Evolutionary conservation across 1,140 invertebrate species (phyloP), one percentile per base, ranked within the genome.

Genomic region (Riptortus pedestris): DNA sequence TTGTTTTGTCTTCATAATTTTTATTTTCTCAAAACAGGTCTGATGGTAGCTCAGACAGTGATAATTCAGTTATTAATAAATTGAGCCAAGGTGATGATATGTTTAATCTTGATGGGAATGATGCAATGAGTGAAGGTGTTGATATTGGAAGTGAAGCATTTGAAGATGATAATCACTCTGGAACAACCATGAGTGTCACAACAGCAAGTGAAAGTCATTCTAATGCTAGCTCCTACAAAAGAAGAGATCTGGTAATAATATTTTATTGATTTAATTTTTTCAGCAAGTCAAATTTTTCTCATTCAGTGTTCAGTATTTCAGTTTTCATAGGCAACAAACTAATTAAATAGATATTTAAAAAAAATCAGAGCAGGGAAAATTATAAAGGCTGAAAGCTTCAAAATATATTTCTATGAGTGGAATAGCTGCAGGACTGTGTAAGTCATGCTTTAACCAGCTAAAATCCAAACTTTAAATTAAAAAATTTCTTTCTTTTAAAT

Each of bases 141-240:
- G 92, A 94, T 73, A 82, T 91, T 24, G 93, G 90, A 7, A 85
- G 84, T 43, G 92, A 95, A 73, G 86, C 90, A 14, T 79, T 88
- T 24, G 90, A 93, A 73, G 87, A 79, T 48, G 76, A 80, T 71
- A 67, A 66, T 33, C 47, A 63, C 7, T 66, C 69, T 22, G 68
- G 68, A 27, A 68, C 69, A 29, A 71, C 80, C 62, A 66, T 83
- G 59, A 80, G 80, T 64, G 63, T 82, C 55, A 81, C 84, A 11
- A 83, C 88, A 0, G 85, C 87, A 16, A 91, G 87, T 70, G 88
- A 90, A 71, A 91, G 90, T 70, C 85, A 83, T 64, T 90, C 87
- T 1, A 78, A 89, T 70, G 85, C 85, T 38, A 90, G 87, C 71
- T 85, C 83, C 7, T 88, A 86, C 73, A 83, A 84, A 68, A 77